Percentiles rank a stretch among this genome's conserved stretches.
phyloP scores from a whole-genome alignment of 1,140 invertebrate species.

The Liolophura sinensis region DNA sequence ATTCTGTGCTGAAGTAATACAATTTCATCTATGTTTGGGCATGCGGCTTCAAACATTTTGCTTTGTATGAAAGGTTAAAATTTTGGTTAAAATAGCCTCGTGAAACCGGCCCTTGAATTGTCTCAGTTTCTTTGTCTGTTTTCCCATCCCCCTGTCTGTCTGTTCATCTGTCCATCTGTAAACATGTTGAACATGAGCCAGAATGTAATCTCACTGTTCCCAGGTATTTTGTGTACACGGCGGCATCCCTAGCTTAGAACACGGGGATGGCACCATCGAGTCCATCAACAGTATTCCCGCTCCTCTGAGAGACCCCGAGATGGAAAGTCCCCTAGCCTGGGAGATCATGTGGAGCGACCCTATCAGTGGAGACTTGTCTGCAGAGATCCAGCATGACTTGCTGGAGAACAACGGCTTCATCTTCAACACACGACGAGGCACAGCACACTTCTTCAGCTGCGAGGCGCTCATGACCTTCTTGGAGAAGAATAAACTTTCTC shows the following conservation, averaged over 20 bases:
- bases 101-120: too few relatives aligned
- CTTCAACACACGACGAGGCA: conserved; percentile 70
- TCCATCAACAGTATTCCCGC: conserved; percentile 67
- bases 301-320: conserved; percentile 68
- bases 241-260: conserved; percentile 69
- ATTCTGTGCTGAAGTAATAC: too few relatives aligned
- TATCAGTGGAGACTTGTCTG: conserved; percentile 63
- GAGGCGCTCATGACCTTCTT: conserved; percentile 71
- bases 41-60: too few relatives aligned
- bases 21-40: too few relatives aligned
- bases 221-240: conserved; percentile 77
- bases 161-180: conserved; percentile 7
- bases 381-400: conserved; percentile 63
- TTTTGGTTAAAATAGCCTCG: too few relatives aligned
- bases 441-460: conserved; percentile 72
- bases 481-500: conserved; percentile 66
- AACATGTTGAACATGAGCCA: background rate
- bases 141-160: too few relatives aligned
- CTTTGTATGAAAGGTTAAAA: too few relatives aligned
- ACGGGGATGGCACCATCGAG: conserved; percentile 58
- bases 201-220: conserved; percentile 19
- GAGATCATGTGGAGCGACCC: conserved; percentile 81
- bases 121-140: too few relatives aligned
- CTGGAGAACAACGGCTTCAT: conserved; percentile 70
- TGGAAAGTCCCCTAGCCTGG: conserved; percentile 72